These are phyloP conservation scores for Rhinatrema bivittatum DNA, from an alignment of 2,797 vertebrate species.

Conservation along the genomic window DNA sequence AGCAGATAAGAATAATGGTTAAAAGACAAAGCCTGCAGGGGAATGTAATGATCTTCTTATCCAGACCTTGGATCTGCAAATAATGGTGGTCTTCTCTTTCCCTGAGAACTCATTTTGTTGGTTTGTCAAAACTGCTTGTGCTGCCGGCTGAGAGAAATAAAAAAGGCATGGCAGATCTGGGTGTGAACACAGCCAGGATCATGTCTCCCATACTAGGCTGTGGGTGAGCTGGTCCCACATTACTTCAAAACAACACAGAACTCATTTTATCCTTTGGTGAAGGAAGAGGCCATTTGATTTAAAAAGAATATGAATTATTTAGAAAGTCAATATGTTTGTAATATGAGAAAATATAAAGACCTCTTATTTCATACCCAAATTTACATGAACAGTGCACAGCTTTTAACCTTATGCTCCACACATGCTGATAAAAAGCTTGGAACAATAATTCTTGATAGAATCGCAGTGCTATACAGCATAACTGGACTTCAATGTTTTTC, in stretches of 20 bases:
- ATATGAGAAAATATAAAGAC: no score
- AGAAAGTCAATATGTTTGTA: no score
- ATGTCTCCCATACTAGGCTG: constrained; percentile 25
- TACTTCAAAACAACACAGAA: constrained; percentile 11
- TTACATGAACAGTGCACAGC: no score
- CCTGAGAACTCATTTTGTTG: not conserved
- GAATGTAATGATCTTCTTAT: constrained; percentile 7
- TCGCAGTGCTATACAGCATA: no score
- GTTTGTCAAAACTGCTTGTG: constrained; percentile 6
- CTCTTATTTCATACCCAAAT: no score
- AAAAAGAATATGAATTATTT: no score
- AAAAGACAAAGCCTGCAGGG: constrained; percentile 14
- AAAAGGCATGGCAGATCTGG: constrained; percentile 5
- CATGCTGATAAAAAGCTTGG: no score
- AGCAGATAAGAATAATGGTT: no score
- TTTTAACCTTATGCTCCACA: no score
- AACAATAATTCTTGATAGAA: no score
- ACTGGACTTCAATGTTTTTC: no score
- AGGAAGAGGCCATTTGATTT: no score
- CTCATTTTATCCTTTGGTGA: constrained; percentile 13
- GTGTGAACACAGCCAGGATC: constrained; percentile 13
- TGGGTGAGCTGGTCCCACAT: constrained; percentile 16
- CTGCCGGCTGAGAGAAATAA: constrained; percentile 14
- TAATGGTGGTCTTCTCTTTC: constrained; percentile 25
- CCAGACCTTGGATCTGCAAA: constrained; percentile 21